Evolutionary conservation across 2,113 vertebrate genomes (phyloP).

Genomic region (Chloroceryle aenea): DNA sequence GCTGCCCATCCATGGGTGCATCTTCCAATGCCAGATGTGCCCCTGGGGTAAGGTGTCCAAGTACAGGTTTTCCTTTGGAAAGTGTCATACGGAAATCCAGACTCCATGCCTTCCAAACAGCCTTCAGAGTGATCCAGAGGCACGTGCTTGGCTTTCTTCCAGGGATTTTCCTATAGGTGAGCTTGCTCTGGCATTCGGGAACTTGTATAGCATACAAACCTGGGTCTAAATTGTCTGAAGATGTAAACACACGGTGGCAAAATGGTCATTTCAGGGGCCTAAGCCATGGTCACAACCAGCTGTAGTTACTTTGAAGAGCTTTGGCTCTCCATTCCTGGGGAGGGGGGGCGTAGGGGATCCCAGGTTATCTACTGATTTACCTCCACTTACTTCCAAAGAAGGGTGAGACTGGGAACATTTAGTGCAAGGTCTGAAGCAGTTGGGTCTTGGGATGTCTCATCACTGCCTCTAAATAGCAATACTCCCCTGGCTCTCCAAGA

Average conservation of each 20-base stretch:
- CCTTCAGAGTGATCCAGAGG: not conserved
- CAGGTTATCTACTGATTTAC: not conserved
- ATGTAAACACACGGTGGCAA: fast-evolving
- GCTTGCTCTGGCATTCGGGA: not conserved
- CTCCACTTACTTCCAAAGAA: no score
- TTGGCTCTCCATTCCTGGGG: not conserved
- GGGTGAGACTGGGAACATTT: fast-evolving
- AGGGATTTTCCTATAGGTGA: not conserved
- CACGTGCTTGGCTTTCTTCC: fast-evolving
- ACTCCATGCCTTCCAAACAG: not conserved
- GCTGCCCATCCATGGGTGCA: not conserved
- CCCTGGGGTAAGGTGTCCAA: fast-evolving
- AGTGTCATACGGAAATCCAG: not conserved
- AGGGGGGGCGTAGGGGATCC: fast-evolving
- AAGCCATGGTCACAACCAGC: not conserved
- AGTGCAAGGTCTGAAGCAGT: not conserved
- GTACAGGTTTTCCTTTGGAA: not conserved
- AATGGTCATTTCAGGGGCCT: not conserved
- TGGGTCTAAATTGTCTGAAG: not conserved
- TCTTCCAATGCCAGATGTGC: not conserved
- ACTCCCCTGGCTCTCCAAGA: not conserved
- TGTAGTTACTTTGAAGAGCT: not conserved
- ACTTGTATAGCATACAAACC: not conserved
- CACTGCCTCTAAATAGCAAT: not conserved
- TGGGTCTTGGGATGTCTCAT: not conserved